Conservation (phyloP, 2,797 vertebrate genomes). For the Pipistrellus pygmaeus region DNA sequence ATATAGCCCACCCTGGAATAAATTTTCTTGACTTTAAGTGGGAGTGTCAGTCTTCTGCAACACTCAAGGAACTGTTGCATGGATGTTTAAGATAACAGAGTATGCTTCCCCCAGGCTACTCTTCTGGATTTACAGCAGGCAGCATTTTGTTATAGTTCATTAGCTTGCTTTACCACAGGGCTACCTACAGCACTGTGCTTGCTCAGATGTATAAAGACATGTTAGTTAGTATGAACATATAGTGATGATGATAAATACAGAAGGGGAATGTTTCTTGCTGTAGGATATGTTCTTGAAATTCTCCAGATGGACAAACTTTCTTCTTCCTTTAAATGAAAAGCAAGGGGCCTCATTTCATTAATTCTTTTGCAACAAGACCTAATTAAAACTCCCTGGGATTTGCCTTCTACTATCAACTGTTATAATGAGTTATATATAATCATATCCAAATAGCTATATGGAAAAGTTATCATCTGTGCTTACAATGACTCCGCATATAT, state of each 20-base stretch:
- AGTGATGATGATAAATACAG: background rate
- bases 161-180: background rate
- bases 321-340: background rate
- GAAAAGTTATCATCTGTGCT: background rate
- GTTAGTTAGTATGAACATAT: background rate
- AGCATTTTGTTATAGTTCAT: background rate
- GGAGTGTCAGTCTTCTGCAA: background rate
- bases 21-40: background rate
- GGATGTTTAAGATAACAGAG: background rate
- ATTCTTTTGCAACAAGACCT: conserved; percentile 17
- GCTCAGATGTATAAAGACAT: background rate
- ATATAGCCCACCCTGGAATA: background rate
- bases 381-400: conserved; percentile 25
- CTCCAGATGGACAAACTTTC: conserved; percentile 1
- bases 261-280: background rate
- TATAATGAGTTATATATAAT: background rate
- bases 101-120: background rate
- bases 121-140: background rate
- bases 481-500: background rate
- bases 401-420: conserved; percentile 5
- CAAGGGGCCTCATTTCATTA: background rate
- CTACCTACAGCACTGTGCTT: background rate
- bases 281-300: background rate
- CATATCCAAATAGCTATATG: background rate
- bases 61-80: background rate